phyloP scores from a whole-genome alignment of 2,113 vertebrate species.

The Xerus inauris region DNA sequence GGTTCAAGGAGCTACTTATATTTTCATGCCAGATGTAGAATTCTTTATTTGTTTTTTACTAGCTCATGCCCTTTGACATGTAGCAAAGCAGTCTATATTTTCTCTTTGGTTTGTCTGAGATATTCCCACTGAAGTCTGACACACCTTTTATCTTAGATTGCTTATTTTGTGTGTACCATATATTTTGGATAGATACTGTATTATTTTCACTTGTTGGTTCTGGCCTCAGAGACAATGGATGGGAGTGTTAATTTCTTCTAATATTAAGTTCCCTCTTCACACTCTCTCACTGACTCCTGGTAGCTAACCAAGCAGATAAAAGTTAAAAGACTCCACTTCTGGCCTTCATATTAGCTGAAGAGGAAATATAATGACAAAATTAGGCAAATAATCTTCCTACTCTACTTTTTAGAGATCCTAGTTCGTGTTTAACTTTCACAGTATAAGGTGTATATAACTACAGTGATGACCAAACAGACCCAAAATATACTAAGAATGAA shows the following conservation, averaged over 20 bases:
- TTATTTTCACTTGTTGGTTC: constrained; percentile 21
- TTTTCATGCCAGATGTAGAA: not conserved
- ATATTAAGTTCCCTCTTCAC: not conserved
- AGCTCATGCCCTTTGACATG: not conserved
- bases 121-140: not conserved
- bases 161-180: not conserved
- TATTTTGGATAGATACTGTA: not conserved
- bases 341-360: not conserved
- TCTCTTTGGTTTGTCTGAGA: not conserved
- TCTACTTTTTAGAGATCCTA: constrained; percentile 19
- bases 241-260: not conserved
- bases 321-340: constrained; percentile 37
- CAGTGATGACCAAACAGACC: not conserved
- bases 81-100: not conserved
- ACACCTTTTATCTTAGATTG: not conserved
- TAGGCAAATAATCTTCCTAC: not conserved
- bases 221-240: not conserved
- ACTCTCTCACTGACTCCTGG: not conserved
- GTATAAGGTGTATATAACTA: not conserved
- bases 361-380: not conserved
- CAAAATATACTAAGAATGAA: not conserved
- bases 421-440: constrained; percentile 13
- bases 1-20: not conserved
- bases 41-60: constrained; percentile 14
- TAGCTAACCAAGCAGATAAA: constrained; percentile 1